Conservation (phyloP, 2,888 invertebrate genomes). For the Melipona beecheii region DNA sequence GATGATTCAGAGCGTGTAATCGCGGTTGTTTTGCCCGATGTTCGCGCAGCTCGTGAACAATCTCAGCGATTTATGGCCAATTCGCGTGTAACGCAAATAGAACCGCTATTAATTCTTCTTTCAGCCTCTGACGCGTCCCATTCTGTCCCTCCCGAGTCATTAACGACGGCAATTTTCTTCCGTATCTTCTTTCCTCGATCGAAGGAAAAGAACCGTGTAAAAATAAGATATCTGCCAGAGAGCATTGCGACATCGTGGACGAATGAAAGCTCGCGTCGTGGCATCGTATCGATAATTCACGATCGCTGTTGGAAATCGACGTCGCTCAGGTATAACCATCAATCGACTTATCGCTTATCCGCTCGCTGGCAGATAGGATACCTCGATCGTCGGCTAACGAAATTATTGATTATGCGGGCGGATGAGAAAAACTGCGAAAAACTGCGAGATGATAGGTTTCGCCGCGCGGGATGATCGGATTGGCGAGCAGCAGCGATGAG, state of each 20-base stretch:
- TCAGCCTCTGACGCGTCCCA: not conserved
- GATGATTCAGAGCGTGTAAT: conserved; percentile 52
- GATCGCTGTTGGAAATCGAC: not conserved
- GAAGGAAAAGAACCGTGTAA: too few relatives aligned
- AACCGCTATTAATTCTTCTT: not conserved
- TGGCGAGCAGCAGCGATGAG: not conserved
- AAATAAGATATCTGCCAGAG: not conserved
- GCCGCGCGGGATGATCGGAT: conserved; percentile 17
- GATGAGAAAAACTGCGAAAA: conserved; percentile 38
- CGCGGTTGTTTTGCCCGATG: conserved; percentile 24
- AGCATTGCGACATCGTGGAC: too few relatives aligned
- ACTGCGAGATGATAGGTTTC: conserved; percentile 15
- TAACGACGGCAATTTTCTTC: not conserved
- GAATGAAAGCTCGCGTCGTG: not conserved
- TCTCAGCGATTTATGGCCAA: conserved; percentile 9
- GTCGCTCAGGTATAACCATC: conserved; percentile 11
- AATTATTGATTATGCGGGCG: conserved; percentile 70
- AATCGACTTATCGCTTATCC: conserved; percentile 50
- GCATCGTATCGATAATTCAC: not conserved
- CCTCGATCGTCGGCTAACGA: conserved; percentile 61
- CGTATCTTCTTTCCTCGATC: too few relatives aligned
- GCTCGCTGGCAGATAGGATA: conserved; percentile 37
- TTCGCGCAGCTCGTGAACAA: conserved; percentile 15
- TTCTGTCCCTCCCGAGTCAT: too few relatives aligned
- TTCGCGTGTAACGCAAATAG: not conserved